Conservation (phyloP, 1,140 invertebrate genomes). For the Linepithema humile region DNA sequence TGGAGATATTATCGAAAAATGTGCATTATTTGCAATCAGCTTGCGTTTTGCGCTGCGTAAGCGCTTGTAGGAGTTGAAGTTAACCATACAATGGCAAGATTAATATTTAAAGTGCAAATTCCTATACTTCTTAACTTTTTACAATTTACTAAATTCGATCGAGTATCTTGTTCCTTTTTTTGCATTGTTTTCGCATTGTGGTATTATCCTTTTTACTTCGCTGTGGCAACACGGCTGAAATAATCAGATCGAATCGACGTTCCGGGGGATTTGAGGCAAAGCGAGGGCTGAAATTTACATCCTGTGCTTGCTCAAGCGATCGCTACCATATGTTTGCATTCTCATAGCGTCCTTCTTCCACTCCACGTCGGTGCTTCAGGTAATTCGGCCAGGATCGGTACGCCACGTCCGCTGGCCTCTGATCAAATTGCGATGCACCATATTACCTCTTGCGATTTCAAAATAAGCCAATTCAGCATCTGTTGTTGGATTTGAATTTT, state of each 20-base stretch:
- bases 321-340: slow-evolving; percentile 68
- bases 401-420: slow-evolving; percentile 47
- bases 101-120: slow-evolving; percentile 13
- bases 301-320: slow-evolving; percentile 60
- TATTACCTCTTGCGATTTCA: slow-evolving; percentile 37
- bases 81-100: neutral
- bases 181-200: neutral
- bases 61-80: slow-evolving; percentile 8
- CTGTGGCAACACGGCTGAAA: neutral
- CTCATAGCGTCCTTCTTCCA: slow-evolving; percentile 29
- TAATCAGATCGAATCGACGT: slow-evolving; percentile 40
- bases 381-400: slow-evolving; percentile 66
- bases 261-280: slow-evolving; percentile 46
- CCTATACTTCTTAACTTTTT: neutral
- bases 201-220: neutral
- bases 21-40: slow-evolving; percentile 24
- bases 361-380: slow-evolving; percentile 46
- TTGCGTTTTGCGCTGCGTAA: neutral
- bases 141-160: neutral
- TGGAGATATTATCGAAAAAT: slow-evolving; percentile 33
- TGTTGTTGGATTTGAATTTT: neutral
- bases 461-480: slow-evolving; percentile 49
- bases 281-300: slow-evolving; percentile 69
- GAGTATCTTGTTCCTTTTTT: neutral
- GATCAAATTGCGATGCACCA: slow-evolving; percentile 63